Evolutionary conservation across 2,113 vertebrate genomes (phyloP).

Genomic region (Mus musculus): GRCm39 chr15:80336501-80337000

Average conservation of each 20-base stretch:
- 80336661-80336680: conserved; percentile 58
- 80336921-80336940: conserved; percentile 47
- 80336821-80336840: not conserved
- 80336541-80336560: not conserved
- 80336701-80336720: conserved; percentile 69
- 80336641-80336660: conserved; percentile 13
- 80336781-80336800: not conserved
- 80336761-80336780: not conserved
- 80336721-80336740: conserved; percentile 71
- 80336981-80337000: conserved; percentile 46
- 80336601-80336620: not conserved
- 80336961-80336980: not conserved
- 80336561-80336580: not conserved
- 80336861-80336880: not conserved
- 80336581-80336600: not conserved
- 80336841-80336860: not conserved
- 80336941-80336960: not conserved
- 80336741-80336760: conserved; percentile 33
- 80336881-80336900: not conserved
- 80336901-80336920: conserved; percentile 51
- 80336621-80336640: not conserved
- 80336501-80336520: not conserved
- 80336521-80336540: not conserved
- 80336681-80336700: conserved; percentile 63
- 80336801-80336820: not conserved